Conservation (phyloP, 2,113 vertebrate genomes). For the Litocranius walleri region DNA sequence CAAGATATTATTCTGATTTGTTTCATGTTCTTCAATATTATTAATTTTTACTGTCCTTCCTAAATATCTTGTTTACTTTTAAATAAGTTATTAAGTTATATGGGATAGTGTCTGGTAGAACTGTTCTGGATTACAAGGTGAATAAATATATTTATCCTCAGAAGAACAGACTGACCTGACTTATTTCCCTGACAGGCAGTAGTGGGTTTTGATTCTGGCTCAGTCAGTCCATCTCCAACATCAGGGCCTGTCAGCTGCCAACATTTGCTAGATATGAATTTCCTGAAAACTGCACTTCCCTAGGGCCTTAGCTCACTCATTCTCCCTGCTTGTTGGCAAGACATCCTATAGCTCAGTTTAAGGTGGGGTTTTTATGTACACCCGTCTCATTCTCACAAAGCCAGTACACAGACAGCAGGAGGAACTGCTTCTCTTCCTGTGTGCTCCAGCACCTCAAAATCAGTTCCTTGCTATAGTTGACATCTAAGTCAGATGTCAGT, state of each 20-base stretch:
- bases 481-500: neutral
- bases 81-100: neutral
- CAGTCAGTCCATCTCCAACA: neutral
- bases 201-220: neutral
- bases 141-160: neutral
- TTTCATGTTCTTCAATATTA: neutral
- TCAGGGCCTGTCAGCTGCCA: neutral
- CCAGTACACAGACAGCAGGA: too few species aligned
- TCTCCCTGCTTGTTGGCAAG: neutral
- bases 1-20: neutral
- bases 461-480: neutral
- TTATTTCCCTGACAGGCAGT: neutral
- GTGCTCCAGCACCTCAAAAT: neutral
- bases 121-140: neutral
- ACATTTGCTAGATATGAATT: neutral
- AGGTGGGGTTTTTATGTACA: neutral
- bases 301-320: neutral
- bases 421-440: neutral
- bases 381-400: neutral
- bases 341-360: neutral
- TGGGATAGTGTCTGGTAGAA: neutral
- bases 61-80: neutral
- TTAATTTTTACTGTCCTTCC: neutral
- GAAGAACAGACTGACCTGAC: neutral
- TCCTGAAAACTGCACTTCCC: neutral